A percentile compares a stretch with the other conserved stretches of the same genome.
These are phyloP conservation scores for Megalops atlanticus DNA, from an alignment of 2,113 vertebrate genomes.

Conservation along the genomic window DNA sequence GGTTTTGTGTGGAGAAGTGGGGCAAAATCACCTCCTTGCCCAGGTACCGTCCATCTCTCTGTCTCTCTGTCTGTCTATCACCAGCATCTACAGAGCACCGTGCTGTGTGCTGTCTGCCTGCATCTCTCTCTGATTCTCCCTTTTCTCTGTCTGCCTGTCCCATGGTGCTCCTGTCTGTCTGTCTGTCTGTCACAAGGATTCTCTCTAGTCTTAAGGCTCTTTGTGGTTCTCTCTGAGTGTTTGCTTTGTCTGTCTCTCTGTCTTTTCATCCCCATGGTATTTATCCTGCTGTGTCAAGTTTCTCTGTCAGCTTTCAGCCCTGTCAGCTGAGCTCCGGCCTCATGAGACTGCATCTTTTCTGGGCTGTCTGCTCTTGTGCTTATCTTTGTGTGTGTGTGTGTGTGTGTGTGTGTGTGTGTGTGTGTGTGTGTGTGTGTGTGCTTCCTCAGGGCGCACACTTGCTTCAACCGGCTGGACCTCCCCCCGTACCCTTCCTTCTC, in stretches of 20 bases:
- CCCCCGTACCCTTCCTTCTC: slow-evolving; percentile 96
- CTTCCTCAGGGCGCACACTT: slow-evolving; percentile 89
- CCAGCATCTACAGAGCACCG: background rate
- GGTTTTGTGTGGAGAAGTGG: slow-evolving; percentile 98
- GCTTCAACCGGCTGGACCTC: slow-evolving; percentile 97
- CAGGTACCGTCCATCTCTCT: slow-evolving; percentile 71
- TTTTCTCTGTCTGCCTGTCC: background rate
- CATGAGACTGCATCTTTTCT: background rate
- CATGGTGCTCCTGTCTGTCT: background rate
- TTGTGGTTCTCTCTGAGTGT: background rate
- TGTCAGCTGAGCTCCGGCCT: too few relatives aligned
- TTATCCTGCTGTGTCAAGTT: too few relatives aligned
- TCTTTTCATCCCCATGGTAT: too few relatives aligned
- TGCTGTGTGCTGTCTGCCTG: background rate
- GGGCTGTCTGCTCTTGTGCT: slow-evolving; percentile 4
- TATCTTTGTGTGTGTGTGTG: slow-evolving; percentile 7
- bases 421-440: background rate
- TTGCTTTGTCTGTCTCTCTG: background rate
- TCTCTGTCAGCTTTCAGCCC: too few relatives aligned
- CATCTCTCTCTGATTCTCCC: background rate
- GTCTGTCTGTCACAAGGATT: background rate
- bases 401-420: slow-evolving; percentile 15
- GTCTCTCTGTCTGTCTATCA: background rate
- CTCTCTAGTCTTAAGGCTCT: too few relatives aligned
- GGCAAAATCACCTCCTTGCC: slow-evolving; percentile 96